phyloP scores from a whole-genome alignment of 2,888 invertebrate species.

The Cryptocheilus praepositus region DNA sequence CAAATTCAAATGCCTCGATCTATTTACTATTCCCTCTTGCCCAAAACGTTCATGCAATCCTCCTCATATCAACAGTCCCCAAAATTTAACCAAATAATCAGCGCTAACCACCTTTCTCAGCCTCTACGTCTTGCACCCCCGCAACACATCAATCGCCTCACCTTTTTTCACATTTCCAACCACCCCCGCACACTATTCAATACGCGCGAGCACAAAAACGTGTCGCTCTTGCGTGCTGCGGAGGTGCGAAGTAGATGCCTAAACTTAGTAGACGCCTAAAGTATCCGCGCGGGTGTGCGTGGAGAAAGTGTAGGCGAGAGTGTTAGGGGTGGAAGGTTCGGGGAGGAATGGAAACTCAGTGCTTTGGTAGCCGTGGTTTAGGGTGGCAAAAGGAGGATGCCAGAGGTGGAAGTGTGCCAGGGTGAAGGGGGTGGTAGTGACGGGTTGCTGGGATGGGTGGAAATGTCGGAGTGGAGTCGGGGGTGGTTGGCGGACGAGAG shows the following conservation, averaged over 20 bases:
- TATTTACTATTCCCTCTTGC: no score
- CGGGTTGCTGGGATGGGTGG: background rate
- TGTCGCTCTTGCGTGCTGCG: no score
- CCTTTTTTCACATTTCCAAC: no score
- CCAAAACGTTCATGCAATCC: no score
- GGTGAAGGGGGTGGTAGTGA: background rate
- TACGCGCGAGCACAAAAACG: no score
- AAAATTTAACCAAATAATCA: no score
- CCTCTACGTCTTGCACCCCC: no score
- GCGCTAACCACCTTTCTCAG: no score
- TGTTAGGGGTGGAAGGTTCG: slow-evolving; percentile 18
- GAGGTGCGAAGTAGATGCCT: slow-evolving; percentile 34
- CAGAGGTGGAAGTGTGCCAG: slow-evolving; percentile 40
- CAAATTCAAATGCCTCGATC: no score
- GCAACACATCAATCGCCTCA: no score
- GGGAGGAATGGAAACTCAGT: slow-evolving; percentile 23
- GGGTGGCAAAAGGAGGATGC: slow-evolving; percentile 57
- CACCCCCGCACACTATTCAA: no score
- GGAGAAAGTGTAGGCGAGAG: slow-evolving; percentile 24
- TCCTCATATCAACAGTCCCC: no score
- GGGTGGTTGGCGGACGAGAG: slow-evolving; percentile 39
- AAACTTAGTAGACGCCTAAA: slow-evolving; percentile 57
- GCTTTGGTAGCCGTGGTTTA: slow-evolving; percentile 58
- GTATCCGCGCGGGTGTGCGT: slow-evolving; percentile 44
- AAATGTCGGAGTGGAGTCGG: slow-evolving; percentile 18